Conservation (phyloP, 2,113 vertebrate genomes). For the Bubo scandiacus region DNA sequence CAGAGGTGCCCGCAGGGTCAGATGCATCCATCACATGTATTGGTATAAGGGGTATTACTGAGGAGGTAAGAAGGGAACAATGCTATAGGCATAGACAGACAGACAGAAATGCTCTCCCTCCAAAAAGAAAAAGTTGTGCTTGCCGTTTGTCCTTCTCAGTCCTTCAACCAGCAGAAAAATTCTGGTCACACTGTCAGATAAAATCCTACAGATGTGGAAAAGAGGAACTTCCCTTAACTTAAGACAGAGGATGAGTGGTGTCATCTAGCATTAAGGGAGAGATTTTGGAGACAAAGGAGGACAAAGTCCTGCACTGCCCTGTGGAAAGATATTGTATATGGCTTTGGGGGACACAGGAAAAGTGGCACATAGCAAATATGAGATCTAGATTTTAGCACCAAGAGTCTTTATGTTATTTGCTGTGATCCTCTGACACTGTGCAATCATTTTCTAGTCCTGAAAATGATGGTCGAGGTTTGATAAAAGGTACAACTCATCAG, state of each 20-base stretch:
- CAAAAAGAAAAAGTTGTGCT: not conserved
- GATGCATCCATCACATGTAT: not conserved
- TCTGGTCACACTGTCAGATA: not conserved
- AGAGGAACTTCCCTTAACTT: not conserved
- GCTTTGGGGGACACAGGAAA: not conserved
- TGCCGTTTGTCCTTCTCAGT: not conserved
- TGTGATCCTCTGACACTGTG: not conserved
- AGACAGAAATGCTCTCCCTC: not conserved
- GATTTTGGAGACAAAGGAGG: not conserved
- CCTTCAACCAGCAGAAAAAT: not conserved
- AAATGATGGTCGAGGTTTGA: slow-evolving; percentile 20
- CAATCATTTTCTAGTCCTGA: not conserved
- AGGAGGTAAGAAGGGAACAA: not conserved
- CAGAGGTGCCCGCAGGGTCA: not conserved
- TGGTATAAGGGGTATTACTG: not conserved
- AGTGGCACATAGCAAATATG: not conserved
- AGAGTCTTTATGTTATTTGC: not conserved
- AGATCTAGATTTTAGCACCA: not conserved
- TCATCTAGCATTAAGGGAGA: not conserved
- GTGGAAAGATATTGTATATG: not conserved
- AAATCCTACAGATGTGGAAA: not conserved
- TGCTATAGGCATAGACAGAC: not conserved
- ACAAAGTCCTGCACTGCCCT: not conserved
- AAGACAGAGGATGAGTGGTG: not conserved
- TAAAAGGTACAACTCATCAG: slow-evolving; percentile 34